Conservation (phyloP, 2,797 vertebrate species). For the Synanceia verrucosa region DNA sequence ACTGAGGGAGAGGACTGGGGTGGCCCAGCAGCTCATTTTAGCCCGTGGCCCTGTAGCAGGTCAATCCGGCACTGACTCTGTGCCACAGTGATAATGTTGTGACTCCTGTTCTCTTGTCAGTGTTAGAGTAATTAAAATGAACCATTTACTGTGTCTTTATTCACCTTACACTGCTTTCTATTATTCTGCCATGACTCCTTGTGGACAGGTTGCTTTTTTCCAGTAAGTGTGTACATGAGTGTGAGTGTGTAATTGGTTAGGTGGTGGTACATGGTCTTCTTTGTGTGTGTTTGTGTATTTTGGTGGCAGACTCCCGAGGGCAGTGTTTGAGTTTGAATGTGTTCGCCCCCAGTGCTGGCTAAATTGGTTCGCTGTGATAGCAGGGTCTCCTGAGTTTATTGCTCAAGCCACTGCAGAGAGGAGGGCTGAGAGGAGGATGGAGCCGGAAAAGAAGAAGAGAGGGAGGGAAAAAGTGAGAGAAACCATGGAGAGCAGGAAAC, state of each 20-base stretch:
- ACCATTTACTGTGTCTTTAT: constrained; percentile 11
- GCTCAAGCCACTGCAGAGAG: constrained; percentile 37
- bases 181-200: not conserved
- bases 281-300: constrained; percentile 4
- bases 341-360: constrained; percentile 27
- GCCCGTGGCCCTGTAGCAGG: not conserved
- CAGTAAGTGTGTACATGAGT: not conserved
- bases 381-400: constrained; percentile 47
- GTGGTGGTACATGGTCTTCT: not conserved
- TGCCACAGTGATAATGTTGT: not conserved
- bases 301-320: constrained; percentile 11
- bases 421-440: constrained; percentile 20
- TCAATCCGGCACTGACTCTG: not conserved
- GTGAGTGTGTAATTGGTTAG: not conserved
- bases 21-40: not conserved
- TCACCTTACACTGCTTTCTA: not conserved
- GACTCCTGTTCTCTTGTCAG: not conserved
- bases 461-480: no score
- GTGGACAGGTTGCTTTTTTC: not conserved
- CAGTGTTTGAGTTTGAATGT: constrained; percentile 6
- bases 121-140: not conserved
- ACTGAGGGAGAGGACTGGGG: not conserved
- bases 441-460: not conserved
- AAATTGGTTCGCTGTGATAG: constrained; percentile 62
- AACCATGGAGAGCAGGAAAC: no score